Percentiles rank a stretch among this genome's conserved stretches.
phyloP scores from a whole-genome alignment of 2,888 invertebrate genomes.

The Tiliacea citrago region DNA sequence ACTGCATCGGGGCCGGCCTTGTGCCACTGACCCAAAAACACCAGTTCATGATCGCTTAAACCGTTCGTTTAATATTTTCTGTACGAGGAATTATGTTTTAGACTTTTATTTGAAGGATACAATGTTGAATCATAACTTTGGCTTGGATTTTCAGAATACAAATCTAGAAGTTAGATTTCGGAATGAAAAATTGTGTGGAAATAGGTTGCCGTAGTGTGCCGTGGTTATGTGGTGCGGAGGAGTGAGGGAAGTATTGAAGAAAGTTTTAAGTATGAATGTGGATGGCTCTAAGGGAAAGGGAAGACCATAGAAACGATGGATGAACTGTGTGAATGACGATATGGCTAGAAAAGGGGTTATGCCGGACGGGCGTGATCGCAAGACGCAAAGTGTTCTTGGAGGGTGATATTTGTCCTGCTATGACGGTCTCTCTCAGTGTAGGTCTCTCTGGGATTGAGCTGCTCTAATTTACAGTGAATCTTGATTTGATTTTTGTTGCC shows the following conservation, averaged over 20 bases:
- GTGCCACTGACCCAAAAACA: conserved; percentile 79
- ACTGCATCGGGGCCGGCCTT: conserved; percentile 69
- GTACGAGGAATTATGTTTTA: conserved; percentile 49
- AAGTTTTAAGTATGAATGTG: neutral
- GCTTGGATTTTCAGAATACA: neutral
- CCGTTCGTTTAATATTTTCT: conserved; percentile 54
- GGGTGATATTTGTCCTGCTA: too few species aligned
- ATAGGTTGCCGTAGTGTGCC: neutral
- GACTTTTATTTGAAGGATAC: conserved; percentile 39
- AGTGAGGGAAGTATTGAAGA: neutral
- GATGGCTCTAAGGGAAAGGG: neutral
- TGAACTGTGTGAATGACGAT: neutral
- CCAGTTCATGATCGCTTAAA: conserved; percentile 73
- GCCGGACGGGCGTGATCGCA: too few species aligned
- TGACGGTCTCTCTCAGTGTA: too few species aligned
- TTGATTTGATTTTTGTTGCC: too few species aligned
- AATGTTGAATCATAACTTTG: conserved; percentile 25
- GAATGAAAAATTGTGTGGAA: neutral
- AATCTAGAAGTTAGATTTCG: neutral
- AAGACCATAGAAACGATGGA: neutral
- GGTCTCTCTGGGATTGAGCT: too few species aligned
- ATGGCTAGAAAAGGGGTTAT: neutral
- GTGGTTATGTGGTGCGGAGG: neutral
- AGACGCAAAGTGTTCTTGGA: too few species aligned
- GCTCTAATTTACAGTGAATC: too few species aligned